Conservation (phyloP, 2,888 invertebrate genomes). For the Chloroclystis v-ata region DNA sequence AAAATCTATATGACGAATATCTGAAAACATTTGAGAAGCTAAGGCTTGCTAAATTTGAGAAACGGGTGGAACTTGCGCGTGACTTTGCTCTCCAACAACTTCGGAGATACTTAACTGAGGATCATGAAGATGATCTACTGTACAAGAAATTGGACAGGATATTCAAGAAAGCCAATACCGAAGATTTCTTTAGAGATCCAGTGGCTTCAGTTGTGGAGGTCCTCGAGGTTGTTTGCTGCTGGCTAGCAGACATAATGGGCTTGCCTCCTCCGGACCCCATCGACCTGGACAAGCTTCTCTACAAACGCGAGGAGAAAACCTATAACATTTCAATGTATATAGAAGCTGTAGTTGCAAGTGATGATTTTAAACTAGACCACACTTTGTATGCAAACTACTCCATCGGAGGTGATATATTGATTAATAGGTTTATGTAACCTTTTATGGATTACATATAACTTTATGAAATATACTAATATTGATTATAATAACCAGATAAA, state of each 20-base stretch:
- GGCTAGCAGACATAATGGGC: conserved; percentile 6
- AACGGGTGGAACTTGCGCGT: neutral
- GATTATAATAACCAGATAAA: too few species aligned
- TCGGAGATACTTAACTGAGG: neutral
- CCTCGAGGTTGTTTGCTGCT: conserved; percentile 4
- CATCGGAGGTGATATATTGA: too few species aligned
- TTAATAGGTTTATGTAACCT: too few species aligned
- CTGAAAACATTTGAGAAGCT: neutral
- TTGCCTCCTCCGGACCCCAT: conserved; percentile 9
- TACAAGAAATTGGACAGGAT: conserved; percentile 1
- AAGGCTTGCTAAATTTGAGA: neutral
- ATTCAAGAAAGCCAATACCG: conserved; percentile 4
- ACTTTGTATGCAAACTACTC: too few species aligned
- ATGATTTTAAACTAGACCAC: too few species aligned
- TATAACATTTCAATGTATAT: conserved; percentile 1
- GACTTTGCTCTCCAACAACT: neutral
- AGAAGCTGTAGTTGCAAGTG: neutral
- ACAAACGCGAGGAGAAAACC: neutral
- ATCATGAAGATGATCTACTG: neutral
- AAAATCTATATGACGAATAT: neutral
- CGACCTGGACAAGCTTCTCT: conserved; percentile 6
- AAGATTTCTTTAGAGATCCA: conserved; percentile 14
- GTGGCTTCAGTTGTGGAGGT: conserved; percentile 9
- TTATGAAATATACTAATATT: too few species aligned
- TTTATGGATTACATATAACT: too few species aligned